phyloP scores from a whole-genome alignment of 1,140 invertebrate species.

The Mizuhopecten yessoensis region DNA sequence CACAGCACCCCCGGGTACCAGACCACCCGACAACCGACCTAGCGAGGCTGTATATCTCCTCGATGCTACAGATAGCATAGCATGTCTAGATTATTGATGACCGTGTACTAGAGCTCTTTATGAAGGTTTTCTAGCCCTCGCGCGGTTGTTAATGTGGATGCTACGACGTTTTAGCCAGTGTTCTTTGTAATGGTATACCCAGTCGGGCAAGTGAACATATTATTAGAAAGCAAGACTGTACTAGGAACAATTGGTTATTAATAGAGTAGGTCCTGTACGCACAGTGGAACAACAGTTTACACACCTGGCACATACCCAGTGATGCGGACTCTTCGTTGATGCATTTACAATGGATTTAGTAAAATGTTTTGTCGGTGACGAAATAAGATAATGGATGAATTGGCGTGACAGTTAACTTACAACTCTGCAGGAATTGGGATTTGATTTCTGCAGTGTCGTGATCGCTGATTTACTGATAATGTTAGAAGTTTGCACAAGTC shows the following conservation, averaged over 20 bases:
- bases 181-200: neutral
- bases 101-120: neutral
- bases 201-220: neutral
- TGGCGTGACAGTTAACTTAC: neutral
- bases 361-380: neutral
- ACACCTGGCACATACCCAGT: neutral
- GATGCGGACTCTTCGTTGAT: neutral
- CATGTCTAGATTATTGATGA: conserved; percentile 21
- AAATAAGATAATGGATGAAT: neutral
- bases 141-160: neutral
- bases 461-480: neutral
- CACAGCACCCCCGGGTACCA: neutral
- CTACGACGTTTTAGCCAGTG: neutral
- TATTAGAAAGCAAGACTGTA: neutral
- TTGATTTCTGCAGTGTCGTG: neutral
- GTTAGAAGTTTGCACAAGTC: neutral
- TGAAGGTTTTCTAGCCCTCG: neutral
- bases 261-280: neutral
- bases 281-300: neutral
- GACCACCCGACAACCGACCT: neutral
- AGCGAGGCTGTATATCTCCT: neutral
- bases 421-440: neutral
- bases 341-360: neutral
- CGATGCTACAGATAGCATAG: conserved; percentile 21
- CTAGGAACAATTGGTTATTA: neutral